These are phyloP conservation scores for Embidobia sp. DNA, from an alignment of 2,888 invertebrate species.

Conservation along the genomic window DNA sequence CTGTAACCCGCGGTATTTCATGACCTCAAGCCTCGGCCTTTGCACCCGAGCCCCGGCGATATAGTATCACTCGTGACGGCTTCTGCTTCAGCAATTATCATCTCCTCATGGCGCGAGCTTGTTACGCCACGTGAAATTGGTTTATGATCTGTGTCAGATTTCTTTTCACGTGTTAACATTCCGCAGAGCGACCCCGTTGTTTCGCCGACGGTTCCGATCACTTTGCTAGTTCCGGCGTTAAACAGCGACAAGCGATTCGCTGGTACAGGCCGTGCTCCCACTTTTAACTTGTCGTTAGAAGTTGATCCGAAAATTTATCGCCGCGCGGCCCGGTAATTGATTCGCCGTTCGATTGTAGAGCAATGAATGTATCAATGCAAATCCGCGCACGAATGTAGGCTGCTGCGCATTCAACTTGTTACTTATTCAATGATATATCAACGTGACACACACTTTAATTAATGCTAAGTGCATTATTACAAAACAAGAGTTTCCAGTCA, in stretches of 20 bases:
- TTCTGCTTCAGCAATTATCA: slow-evolving; percentile 58
- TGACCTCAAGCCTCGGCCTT: slow-evolving; percentile 58
- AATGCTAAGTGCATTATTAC: slow-evolving; percentile 60
- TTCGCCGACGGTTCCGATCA: too few relatives aligned
- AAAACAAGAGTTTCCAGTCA: slow-evolving; percentile 58
- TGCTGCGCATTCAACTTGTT: slow-evolving; percentile 31
- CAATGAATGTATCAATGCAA: slow-evolving; percentile 49
- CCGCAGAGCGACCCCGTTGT: too few relatives aligned
- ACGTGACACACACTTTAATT: slow-evolving; percentile 53
- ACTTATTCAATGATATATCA: slow-evolving; percentile 45
- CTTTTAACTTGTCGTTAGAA: too few relatives aligned
- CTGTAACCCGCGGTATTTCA: slow-evolving; percentile 59
- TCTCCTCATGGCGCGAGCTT: slow-evolving; percentile 37
- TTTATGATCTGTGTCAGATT: slow-evolving; percentile 37
- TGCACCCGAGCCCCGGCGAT: slow-evolving; percentile 57
- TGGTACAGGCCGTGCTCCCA: too few relatives aligned
- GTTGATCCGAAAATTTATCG: too few relatives aligned
- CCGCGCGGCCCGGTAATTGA: too few relatives aligned
- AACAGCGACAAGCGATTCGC: too few relatives aligned
- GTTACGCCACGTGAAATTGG: slow-evolving; percentile 38
- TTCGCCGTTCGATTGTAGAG: slow-evolving; percentile 28
- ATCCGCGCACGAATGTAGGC: slow-evolving; percentile 30
- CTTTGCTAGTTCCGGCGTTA: too few relatives aligned
- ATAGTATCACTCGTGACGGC: slow-evolving; percentile 62
- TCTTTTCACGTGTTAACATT: too few relatives aligned